These are phyloP conservation scores for Atta cephalotes DNA, from an alignment of 1,140 invertebrate genomes.

Conservation along the genomic window DNA sequence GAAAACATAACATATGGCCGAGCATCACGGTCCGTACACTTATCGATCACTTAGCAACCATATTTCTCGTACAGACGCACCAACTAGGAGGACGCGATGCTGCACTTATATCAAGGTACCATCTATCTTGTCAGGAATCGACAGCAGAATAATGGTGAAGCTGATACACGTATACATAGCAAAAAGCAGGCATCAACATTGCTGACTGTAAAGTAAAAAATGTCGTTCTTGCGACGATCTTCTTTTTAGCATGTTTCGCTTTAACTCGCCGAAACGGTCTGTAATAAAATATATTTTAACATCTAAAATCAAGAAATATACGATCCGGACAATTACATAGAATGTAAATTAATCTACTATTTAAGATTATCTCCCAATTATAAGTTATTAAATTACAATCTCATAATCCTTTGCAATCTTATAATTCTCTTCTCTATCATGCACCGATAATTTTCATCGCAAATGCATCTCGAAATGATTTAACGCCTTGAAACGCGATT, in stretches of 20 bases:
- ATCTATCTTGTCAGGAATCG: slow-evolving; percentile 71
- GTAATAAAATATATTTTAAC: background rate
- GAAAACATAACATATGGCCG: slow-evolving; percentile 74
- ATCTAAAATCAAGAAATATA: background rate
- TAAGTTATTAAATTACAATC: background rate
- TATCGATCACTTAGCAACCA: slow-evolving; percentile 79
- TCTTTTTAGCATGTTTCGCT: background rate
- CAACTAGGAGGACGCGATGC: slow-evolving; percentile 41
- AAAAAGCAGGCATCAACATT: slow-evolving; percentile 37
- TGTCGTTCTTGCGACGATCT: background rate
- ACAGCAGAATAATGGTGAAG: slow-evolving; percentile 65
- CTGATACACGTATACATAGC: slow-evolving; percentile 59
- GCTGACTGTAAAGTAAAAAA: slow-evolving; percentile 42
- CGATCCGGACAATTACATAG: background rate
- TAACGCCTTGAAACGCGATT: slow-evolving; percentile 20
- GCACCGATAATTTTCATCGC: slow-evolving; percentile 25
- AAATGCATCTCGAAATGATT: slow-evolving; percentile 23
- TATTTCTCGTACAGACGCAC: slow-evolving; percentile 64
- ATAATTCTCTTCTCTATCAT: background rate
- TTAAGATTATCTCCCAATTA: background rate
- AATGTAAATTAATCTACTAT: slow-evolving; percentile 8
- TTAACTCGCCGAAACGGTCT: background rate
- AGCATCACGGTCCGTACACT: slow-evolving; percentile 71
- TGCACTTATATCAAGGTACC: slow-evolving; percentile 70
- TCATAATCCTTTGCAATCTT: background rate